phyloP scores from a whole-genome alignment of 2,113 vertebrate species.

The Sprattus sprattus region DNA sequence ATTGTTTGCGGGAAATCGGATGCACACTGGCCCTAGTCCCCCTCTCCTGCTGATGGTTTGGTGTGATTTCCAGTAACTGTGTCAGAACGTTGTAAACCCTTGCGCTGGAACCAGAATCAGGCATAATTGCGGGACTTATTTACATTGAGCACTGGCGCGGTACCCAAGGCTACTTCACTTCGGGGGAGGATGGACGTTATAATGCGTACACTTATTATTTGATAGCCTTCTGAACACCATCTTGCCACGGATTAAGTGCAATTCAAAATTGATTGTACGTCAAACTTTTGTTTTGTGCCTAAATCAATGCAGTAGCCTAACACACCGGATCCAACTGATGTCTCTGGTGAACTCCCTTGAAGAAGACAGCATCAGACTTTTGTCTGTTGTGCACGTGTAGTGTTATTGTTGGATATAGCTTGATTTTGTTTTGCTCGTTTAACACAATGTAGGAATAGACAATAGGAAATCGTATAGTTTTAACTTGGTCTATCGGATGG shows the following conservation, averaged over 20 bases:
- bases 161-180: neutral
- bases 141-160: conserved; percentile 15
- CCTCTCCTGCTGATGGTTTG: neutral
- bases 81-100: conserved; percentile 14
- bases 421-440: neutral
- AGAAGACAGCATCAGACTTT: conserved; percentile 19
- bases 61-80: conserved; percentile 21
- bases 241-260: conserved; percentile 6
- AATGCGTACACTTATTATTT: neutral
- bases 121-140: conserved; percentile 12
- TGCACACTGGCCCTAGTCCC: neutral
- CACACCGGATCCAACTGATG: neutral
- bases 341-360: conserved; percentile 6
- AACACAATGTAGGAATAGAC: neutral
- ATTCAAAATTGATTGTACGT: conserved; percentile 1
- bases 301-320: conserved; percentile 10
- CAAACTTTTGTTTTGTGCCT: conserved; percentile 11
- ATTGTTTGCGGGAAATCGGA: conserved; percentile 18
- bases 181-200: neutral
- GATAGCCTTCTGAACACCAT: neutral
- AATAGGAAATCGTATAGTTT: neutral
- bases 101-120: neutral
- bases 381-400: conserved; percentile 13
- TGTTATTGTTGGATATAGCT: conserved; percentile 17
- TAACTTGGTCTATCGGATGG: neutral